These are phyloP conservation scores for Etheostoma perlongum DNA, from an alignment of 2,797 vertebrate species.

Conservation along the genomic window DNA sequence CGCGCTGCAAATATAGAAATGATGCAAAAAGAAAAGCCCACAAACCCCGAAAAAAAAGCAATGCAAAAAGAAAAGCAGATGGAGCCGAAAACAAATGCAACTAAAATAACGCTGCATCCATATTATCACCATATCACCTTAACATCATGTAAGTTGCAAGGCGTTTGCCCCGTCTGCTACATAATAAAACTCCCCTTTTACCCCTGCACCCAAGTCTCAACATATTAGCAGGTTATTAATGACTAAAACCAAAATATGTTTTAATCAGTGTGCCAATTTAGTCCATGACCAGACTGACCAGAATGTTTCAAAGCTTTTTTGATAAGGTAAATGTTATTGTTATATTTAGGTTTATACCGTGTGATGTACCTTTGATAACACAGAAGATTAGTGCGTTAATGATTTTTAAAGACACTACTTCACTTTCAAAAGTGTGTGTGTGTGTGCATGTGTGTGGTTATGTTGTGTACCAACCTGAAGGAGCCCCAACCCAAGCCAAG, in stretches of 20 bases:
- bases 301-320: background rate
- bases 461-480: slow-evolving; percentile 86
- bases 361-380: background rate
- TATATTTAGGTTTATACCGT: background rate
- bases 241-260: background rate
- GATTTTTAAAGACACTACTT: background rate
- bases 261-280: background rate
- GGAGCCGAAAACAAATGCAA: too few species aligned
- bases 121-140: too few species aligned
- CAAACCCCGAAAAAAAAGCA: too few species aligned
- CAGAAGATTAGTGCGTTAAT: background rate
- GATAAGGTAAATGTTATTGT: background rate
- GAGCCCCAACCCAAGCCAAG: slow-evolving; percentile 97
- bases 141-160: too few species aligned
- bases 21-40: too few species aligned
- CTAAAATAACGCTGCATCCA: too few species aligned
- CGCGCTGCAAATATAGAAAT: too few species aligned
- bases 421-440: too few species aligned
- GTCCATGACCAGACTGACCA: background rate
- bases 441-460: background rate
- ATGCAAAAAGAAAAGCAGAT: too few species aligned
- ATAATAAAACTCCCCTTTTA: background rate
- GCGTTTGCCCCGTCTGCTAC: too few species aligned
- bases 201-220: background rate
- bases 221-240: background rate